A percentile compares a stretch with the other conserved stretches of the same genome.
Conservation (phyloP, 2,888 invertebrate species). For the Synergus gifuensis region DNA sequence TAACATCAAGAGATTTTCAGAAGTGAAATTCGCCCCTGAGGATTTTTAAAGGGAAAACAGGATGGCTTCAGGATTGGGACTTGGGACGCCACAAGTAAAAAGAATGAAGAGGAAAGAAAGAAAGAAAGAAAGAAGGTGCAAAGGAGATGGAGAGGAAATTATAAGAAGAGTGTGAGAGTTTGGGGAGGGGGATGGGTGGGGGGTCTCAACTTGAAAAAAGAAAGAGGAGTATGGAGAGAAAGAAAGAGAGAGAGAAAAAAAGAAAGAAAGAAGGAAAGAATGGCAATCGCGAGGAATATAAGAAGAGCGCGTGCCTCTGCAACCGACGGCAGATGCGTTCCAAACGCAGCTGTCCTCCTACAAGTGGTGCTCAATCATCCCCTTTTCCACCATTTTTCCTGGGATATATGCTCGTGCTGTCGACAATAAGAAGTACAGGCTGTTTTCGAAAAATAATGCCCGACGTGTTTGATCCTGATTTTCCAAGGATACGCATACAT, state of each 20-base stretch:
- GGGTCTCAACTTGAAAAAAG: slow-evolving; percentile 27
- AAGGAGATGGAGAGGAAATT: slow-evolving; percentile 9
- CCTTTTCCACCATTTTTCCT: slow-evolving; percentile 60
- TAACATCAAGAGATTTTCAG: slow-evolving; percentile 23
- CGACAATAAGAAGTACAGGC: slow-evolving; percentile 22
- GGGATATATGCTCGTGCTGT: slow-evolving; percentile 14
- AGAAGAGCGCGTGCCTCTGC: slow-evolving; percentile 75
- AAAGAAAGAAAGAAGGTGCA: slow-evolving; percentile 40
- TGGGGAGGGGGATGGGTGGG: no score
- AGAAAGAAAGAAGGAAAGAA: slow-evolving; percentile 27
- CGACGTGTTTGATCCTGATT: slow-evolving; percentile 21
- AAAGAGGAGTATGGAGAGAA: slow-evolving; percentile 29
- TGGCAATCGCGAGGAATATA: slow-evolving; percentile 57
- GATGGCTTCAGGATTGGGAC: slow-evolving; percentile 44
- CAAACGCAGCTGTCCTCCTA: slow-evolving; percentile 76
- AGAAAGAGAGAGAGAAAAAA: no score
- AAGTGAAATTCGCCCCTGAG: slow-evolving; percentile 44
- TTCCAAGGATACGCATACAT: background rate
- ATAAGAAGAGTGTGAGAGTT: no score
- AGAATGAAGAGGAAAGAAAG: slow-evolving; percentile 41
- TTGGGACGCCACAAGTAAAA: slow-evolving; percentile 15
- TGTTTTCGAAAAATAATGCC: slow-evolving; percentile 36
- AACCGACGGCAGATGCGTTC: slow-evolving; percentile 76
- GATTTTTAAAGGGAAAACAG: slow-evolving; percentile 64
- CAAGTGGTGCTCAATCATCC: slow-evolving; percentile 77